Evolutionary conservation across 2,113 vertebrate genomes (phyloP).

Genomic region (Arvicanthis niloticus): DNA sequence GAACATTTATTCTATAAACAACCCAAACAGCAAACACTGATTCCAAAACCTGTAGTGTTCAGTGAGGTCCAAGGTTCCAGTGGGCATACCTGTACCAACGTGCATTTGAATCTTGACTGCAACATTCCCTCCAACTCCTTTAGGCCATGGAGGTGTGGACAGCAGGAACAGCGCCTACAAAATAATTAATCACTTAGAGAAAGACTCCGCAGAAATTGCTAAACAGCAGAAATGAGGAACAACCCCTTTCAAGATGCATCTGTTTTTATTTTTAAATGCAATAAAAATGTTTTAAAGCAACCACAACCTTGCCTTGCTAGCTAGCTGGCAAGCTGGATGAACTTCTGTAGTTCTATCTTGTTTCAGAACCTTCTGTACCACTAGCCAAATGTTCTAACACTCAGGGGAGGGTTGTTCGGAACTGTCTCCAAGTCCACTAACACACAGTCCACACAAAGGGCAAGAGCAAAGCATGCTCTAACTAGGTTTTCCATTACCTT

Average conservation of each 20-base stretch:
- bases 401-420: not conserved
- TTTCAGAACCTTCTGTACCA: not conserved
- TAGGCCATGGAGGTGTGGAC: not conserved
- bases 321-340: constrained; percentile 5
- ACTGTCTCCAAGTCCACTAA: not conserved
- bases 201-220: not conserved
- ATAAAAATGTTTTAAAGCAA: constrained; percentile 26
- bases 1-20: not conserved
- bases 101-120: not conserved
- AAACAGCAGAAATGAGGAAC: not conserved
- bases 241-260: constrained; percentile 3
- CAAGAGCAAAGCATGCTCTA: not conserved
- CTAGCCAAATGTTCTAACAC: not conserved
- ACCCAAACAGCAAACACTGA: not conserved
- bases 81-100: not conserved
- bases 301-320: not conserved
- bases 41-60: not conserved
- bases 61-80: not conserved
- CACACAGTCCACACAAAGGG: not conserved
- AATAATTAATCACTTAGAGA: not conserved
- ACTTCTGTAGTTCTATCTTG: not conserved
- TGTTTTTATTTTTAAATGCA: constrained; percentile 5
- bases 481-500: not conserved
- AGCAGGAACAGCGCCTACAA: not conserved
- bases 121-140: not conserved